A percentile compares a stretch with the other conserved stretches of the same genome.
These are phyloP conservation scores for Enteromius viviparus DNA, from an alignment of 2,797 vertebrate genomes.

Conservation along the genomic window DNA sequence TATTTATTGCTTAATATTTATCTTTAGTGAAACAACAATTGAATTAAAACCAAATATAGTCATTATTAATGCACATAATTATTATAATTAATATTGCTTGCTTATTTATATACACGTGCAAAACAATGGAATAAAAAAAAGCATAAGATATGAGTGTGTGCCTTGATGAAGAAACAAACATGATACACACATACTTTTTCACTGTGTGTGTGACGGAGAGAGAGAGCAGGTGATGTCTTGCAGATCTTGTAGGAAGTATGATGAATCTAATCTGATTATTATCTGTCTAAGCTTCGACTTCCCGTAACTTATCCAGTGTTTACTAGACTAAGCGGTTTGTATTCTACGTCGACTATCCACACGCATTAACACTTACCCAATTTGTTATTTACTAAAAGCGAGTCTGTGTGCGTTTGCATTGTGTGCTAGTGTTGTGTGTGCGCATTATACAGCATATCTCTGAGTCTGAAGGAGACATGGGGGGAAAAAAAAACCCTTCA, in stretches of 20 bases:
- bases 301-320: slow-evolving; percentile 71
- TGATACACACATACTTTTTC: not conserved
- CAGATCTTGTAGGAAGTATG: slow-evolving; percentile 42
- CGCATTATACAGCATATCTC: slow-evolving; percentile 51
- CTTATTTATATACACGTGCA: not conserved
- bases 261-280: slow-evolving; percentile 53
- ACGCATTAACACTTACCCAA: slow-evolving; percentile 68
- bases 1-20: not conserved
- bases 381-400: slow-evolving; percentile 76
- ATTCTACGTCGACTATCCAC: slow-evolving; percentile 67
- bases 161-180: not conserved
- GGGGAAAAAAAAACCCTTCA: slow-evolving; percentile 72
- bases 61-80: not conserved
- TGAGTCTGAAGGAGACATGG: slow-evolving; percentile 62
- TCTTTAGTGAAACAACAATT: not conserved
- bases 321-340: slow-evolving; percentile 81
- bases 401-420: slow-evolving; percentile 27
- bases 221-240: slow-evolving; percentile 32
- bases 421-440: slow-evolving; percentile 21
- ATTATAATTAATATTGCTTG: not conserved
- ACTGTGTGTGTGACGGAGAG: not conserved
- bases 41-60: not conserved
- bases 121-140: not conserved
- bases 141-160: not conserved
- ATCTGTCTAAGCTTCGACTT: slow-evolving; percentile 55